phyloP scores from a whole-genome alignment of 2,888 invertebrate species.

The Diplolepis rosae region DNA sequence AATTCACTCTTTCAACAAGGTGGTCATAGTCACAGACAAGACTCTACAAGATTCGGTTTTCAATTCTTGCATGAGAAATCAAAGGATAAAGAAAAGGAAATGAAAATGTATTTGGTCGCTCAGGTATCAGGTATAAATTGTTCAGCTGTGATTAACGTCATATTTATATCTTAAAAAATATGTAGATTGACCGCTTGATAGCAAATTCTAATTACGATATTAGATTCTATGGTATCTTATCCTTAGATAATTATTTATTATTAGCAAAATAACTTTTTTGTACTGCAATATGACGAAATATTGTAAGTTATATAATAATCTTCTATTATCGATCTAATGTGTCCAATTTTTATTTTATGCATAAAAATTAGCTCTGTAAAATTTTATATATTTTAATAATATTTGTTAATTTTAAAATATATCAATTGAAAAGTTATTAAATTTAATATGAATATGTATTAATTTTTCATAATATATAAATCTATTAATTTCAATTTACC shows the following conservation, averaged over 20 bases:
- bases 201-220: slow-evolving; percentile 19
- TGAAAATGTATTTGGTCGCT: not conserved
- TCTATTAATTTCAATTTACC: no score
- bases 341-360: not conserved
- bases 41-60: not conserved
- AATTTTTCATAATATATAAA: no score
- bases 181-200: not conserved
- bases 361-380: no score
- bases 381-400: no score
- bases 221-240: not conserved
- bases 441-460: no score
- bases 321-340: not conserved
- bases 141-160: not conserved
- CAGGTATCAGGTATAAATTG: not conserved
- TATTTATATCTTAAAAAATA: not conserved
- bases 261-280: not conserved
- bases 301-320: not conserved
- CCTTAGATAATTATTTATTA: not conserved
- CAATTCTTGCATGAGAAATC: not conserved
- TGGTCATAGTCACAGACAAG: slow-evolving; percentile 4
- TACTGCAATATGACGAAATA: not conserved
- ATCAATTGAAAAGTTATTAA: no score
- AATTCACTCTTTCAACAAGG: slow-evolving; percentile 24
- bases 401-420: no score
- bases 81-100: slow-evolving; percentile 20